Base-by-base conservation (phyloP, 2,797 vertebrate genomes). In the Pyrocephalus nanus region DNA sequence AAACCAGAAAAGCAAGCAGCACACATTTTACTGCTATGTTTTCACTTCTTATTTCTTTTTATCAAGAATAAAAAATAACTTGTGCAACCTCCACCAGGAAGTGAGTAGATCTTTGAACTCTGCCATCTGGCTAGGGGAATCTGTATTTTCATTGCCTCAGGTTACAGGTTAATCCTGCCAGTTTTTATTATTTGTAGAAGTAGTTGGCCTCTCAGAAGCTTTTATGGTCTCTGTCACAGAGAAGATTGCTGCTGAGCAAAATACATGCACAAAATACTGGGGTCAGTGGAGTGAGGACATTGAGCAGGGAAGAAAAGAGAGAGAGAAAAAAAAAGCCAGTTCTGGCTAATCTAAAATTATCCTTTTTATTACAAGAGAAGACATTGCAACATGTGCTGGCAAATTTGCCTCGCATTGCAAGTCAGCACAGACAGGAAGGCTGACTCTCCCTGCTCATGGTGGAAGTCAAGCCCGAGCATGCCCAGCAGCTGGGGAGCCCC, bases 31-130 rank as follows among this genome's bases (percentile, higher is more conserved):
- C 97, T 97, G 94, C 86, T 90, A 84, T 96, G 87, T 96, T 95
- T 96, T 93, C 95, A 91, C 90, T 97, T 96, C 95, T 98, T 97
- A 97, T 94, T 96, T 93, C 96, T 93, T 97, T 97, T 97, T 96
- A 93, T 96, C 96, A 97, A 92, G 96, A 95, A 95, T 96, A 96
- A 96, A 97, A 97, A 97, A 97, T 97, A 97, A 97, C 94, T 96
- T 94, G 77, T 90, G 85, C 72, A 87, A 95, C 96, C 95, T 96
- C 88, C 21, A 19, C 96, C 95, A 96, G 96, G 95, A 97, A 96
- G 94, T 82, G 85, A 95, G 84, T 61, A 87, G 96, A 97, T 97
- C 97, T 97, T 97, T 97, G 97, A 97, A 97, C 97, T 96, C 96
- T 86, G 90, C 97, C 98, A 96, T 97, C 96, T 97, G 97, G 96